Base-by-base conservation (phyloP, 2,888 invertebrate species). In the Notodonta ziczac region DNA sequence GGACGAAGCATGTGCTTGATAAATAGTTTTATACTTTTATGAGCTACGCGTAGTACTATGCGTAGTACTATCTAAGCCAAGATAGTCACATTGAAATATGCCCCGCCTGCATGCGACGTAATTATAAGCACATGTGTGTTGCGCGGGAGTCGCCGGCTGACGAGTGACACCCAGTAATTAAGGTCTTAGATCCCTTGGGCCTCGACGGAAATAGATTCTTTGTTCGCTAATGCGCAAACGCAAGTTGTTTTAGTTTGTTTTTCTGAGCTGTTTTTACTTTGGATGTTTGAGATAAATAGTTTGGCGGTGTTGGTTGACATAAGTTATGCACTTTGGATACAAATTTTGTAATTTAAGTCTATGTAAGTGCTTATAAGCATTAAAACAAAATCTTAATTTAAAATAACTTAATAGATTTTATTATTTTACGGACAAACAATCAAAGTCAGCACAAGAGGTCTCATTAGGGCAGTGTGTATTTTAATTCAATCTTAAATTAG, bases 101-200 rank as follows among this genome's bases (percentile, higher is more conserved):
- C 55, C 64, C 57, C 53, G 56, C 50, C 58, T 61, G 48, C 62
- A 61, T 58, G 64, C 61, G 73, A 67, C 62, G 58, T 59, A 70
- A 74, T 67, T 63, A 67, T 65, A 67, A 61, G 53, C 75, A 74
- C 76, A 66, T 68, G 73, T 69, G 73, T 73, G 67, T 71, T 77
- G 82, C 78, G 83, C 84, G 74, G 78, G 82, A 83, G 83, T 80
- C 71, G 72, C 61, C 62, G 65, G 62, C 75, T 72, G 80, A 58
- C 76, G 81, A 80, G 69, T 82, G 84, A 82, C 83, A 80, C 67
- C 71, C 75, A 64, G 81, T 85, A 85, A 85, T 85, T 84, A 85
- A 80, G 84, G 82, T 77, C 78, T 71, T 64, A 67, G 76, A 76
- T 84, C 83, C 83, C 83, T 80, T 75, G 81, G 81, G 82, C 69